Base-by-base conservation (phyloP, 2,797 vertebrate species). In the Peromyscus eremicus region DNA sequence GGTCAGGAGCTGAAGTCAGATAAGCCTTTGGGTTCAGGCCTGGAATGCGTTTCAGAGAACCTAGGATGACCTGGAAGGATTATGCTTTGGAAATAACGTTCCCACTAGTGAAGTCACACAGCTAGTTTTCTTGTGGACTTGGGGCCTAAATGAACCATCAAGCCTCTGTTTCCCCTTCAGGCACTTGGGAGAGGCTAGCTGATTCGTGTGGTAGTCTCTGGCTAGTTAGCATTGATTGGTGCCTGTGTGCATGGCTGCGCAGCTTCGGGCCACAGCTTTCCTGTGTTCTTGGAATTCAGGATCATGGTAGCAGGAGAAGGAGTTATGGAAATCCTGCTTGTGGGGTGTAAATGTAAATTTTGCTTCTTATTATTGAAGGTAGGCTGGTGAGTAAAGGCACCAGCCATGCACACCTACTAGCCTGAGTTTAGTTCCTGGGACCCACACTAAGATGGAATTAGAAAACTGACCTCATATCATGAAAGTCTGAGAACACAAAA, bases 1-100 rank as follows among this genome's bases (percentile, higher is more conserved):
- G 91, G 57, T 96, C 76, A 66, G 95, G 96, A 96, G 90, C 77
- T 75, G 89, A 91, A 81, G 92, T 93, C 86, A 94, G 94, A 93
- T 37, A 86, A 80, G 91, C 68, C 94, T 82, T 85, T 76, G 27
- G n/a, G 60, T 62, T 0, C 0, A 1, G 60, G 76, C 93, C 0
- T 0, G 19, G 25, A 0, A 37, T 84, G 52, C 37, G 37, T 84
- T 79, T 95, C 93, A 71, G 96, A 96, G 85, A 55, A 87, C 0
- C 32, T 92, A 77, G 77, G 95, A 57, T 29, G 85, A 89, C 85
- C 62, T 84, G 64, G 43, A 32, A 55, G 89, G 86, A 91, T 25
- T 80, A 34, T 27, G 89, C 25, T 95, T 95, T 91, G 66, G 94
- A 98, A 94, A 66, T 3, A 88, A 92, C 32, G 9, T 25, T 52